Evolutionary conservation across 2,113 vertebrate genomes (phyloP), one percentile per base, ranked within the genome.

Genomic region (Lamprologus speciosus): DNA sequence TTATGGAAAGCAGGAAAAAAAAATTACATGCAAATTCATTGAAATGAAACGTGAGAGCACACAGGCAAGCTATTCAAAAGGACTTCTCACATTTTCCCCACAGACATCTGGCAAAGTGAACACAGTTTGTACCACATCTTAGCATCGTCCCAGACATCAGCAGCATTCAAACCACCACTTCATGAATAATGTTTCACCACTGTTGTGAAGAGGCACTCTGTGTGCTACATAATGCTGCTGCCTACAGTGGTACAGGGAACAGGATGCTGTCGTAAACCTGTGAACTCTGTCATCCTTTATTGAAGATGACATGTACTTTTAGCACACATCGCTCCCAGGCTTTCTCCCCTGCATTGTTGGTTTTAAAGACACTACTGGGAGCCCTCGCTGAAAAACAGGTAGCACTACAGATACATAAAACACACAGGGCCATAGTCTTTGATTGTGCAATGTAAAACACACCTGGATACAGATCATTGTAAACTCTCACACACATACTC

Each of bases 231-330:
- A 88, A 89, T 54, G 85, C 83, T 35, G 78, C 85, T 78, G 80
- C 89, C 90, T 88, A 85, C 89, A 88, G 86, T 82, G 58, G 88
- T 81, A 80, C 88, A 78, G 92, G 89, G 85, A 94, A 89, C 88
- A 90, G 54, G 85, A 84, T 85, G 88, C 93, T 85, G 84, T 84
- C 73, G 91, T 88, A 93, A 91, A 93, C 94, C 94, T 93, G 91
- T 88, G 92, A 95, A 95, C 91, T 90, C 91, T 89, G 93, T 93
- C 95, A 93, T 92, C 88, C 89, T 92, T 94, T 94, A 95, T 94
- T 95, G 89, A 95, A 95, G 94, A 94, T 95, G 96, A 95, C 95
- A 95, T 93, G 91, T 92, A 92, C 93, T 95, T 94, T 95, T 95
- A 95, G 94, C 92, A 83, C 91, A 93, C 91, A 93, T 90, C 85